A percentile compares a stretch with the other conserved stretches of the same genome.
Conservation (phyloP, 2,888 invertebrate genomes). For the Notodonta ziczac region DNA sequence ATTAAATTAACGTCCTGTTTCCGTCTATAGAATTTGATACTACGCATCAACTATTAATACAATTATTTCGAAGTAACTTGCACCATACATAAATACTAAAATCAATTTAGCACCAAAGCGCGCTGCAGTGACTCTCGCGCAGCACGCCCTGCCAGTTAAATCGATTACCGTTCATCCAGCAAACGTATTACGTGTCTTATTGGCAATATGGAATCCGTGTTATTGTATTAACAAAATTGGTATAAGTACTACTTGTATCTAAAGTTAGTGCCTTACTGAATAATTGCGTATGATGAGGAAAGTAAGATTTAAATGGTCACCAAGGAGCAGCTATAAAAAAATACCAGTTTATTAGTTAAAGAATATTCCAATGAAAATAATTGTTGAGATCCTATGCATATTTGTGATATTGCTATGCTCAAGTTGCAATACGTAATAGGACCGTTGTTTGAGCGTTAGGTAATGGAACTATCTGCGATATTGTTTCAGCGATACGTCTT, state of each 20-base stretch:
- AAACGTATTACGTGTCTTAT: not conserved
- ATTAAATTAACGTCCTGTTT: too few relatives aligned
- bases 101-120: conserved; percentile 30
- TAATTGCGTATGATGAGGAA: too few relatives aligned
- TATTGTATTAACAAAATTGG: not conserved
- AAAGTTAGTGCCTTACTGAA: too few relatives aligned
- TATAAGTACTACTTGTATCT: not conserved
- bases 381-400: too few relatives aligned
- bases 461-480: conserved; percentile 31
- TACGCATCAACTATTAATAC: not conserved
- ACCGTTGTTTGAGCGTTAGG: conserved; percentile 26
- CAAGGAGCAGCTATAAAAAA: too few relatives aligned
- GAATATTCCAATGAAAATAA: too few relatives aligned
- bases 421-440: not conserved
- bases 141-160: conserved; percentile 16
- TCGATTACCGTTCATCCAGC: conserved; percentile 24
- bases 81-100: conserved; percentile 14
- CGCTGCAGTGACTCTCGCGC: conserved; percentile 8
- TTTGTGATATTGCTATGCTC: not conserved
- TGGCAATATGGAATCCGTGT: not conserved
- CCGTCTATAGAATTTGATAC: too few relatives aligned
- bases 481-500: conserved; percentile 33
- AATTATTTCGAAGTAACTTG: conserved; percentile 1
- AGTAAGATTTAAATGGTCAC: too few relatives aligned
- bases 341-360: too few relatives aligned